A percentile compares a stretch with the other conserved stretches of the same genome.
phyloP scores from a whole-genome alignment of 1,140 invertebrate species.

The Elymnias hypermnestra region DNA sequence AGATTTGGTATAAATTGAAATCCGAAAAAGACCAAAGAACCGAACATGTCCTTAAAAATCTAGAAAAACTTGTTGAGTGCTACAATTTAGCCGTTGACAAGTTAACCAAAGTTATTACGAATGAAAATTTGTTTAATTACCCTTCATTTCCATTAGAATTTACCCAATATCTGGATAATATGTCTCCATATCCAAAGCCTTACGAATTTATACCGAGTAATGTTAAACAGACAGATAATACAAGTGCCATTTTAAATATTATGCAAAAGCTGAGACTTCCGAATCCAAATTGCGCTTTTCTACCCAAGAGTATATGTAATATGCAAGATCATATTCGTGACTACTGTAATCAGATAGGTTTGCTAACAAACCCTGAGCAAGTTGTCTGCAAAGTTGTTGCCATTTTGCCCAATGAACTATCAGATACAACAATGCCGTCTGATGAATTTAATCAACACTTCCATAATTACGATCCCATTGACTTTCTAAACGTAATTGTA shows the following conservation, averaged over 20 bases:
- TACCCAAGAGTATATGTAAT: conserved; percentile 32
- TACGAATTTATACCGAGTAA: conserved; percentile 65
- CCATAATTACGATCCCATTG: conserved; percentile 54
- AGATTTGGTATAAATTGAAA: conserved; percentile 80
- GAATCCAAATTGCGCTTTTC: conserved; percentile 33
- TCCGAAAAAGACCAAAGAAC: conserved; percentile 70
- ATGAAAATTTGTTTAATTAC: conserved; percentile 71
- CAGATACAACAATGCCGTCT: conserved; percentile 35
- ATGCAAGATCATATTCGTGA: conserved; percentile 56
- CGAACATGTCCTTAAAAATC: conserved; percentile 67
- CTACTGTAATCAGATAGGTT: conserved; percentile 65
- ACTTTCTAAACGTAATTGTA: conserved; percentile 66
- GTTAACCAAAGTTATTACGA: conserved; percentile 78
- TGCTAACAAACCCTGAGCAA: conserved; percentile 60
- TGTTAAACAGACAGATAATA: conserved; percentile 51
- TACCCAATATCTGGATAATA: conserved; percentile 45
- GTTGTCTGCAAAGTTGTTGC: conserved; percentile 64
- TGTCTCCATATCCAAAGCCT: conserved; percentile 63
- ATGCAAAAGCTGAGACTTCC: conserved; percentile 61
- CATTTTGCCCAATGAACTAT: conserved; percentile 47
- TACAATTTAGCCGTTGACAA: conserved; percentile 81
- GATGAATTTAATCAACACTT: conserved; percentile 46
- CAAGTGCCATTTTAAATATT: conserved; percentile 42
- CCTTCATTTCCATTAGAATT: conserved; percentile 66
- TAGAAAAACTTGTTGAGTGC: conserved; percentile 77